Base-by-base conservation (phyloP, 2,888 invertebrate genomes). In the Prosopocoilus inquinatus region DNA sequence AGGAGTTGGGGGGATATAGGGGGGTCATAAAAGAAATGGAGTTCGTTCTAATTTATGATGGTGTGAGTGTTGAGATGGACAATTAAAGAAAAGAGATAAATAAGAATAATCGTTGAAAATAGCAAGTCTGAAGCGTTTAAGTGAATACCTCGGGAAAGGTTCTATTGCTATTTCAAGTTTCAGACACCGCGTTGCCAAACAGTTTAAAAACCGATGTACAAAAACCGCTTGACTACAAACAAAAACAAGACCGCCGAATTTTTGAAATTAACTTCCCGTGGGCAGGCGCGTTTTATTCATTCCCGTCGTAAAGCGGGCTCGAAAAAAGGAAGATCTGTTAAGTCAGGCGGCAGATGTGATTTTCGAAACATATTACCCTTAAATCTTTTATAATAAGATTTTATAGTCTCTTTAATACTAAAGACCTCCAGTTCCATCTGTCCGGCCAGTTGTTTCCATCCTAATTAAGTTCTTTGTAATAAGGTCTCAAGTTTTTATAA, bases 91-190 rank as follows among this genome's bases (percentile, higher is more conserved):
- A 56, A 57, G 11, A 54, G 50, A 54, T 45, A 39, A 45, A 41
- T 41, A 41, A 41, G 16, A 41, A 41, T 16, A 41, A 15, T 41
- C 41, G 16, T 41, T 15, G 13, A 15, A 41, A 41, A 41, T 41
- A 41, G 41, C 41, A n/a, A 41, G 38, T 47, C 38, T 11, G 41
- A 46, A 53, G 45, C 38, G 41, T 47, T 53, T 47, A 41, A 47
- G 39, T 46, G 47, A 53, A 53, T 53, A 47, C 53, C 53, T 47
- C 53, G 38, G 54, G 55, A 50, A 59, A 63, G 61, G 55, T 64
- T 66, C 65, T 66, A 67, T 66, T 62, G 67, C 68, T 71, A 70
- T 70, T 70, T 69, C 67, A 66, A 68, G 67, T 65, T 66, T 63
- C 67, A 71, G 70, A 69, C 68, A 66, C 67, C 64, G 57, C 63